Evolutionary conservation across 2,888 invertebrate species (phyloP).

Genomic region (Antheraea yamamai): DNA sequence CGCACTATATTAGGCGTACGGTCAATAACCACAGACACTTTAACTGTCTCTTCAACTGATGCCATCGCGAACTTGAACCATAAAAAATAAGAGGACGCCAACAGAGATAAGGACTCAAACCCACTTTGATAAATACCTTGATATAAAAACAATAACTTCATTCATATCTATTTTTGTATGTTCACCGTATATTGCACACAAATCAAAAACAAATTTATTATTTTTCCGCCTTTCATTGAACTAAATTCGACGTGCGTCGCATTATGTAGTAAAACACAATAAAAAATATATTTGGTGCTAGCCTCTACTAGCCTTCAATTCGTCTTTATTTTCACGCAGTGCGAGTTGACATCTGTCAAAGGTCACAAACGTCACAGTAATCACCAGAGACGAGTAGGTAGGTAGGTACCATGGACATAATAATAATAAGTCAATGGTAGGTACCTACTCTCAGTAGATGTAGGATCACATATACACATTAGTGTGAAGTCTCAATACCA

Average conservation of each 20-base stretch:
- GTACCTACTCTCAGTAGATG: no score
- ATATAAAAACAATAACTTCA: constrained; percentile 35
- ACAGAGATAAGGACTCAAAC: constrained; percentile 51
- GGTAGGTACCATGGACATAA: no score
- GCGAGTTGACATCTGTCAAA: neutral
- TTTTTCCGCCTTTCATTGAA: constrained; percentile 37
- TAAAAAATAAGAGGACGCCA: constrained; percentile 51
- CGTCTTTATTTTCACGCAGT: neutral
- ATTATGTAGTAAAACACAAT: constrained; percentile 24
- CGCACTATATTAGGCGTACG: constrained; percentile 65
- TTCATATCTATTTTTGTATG: constrained; percentile 31
- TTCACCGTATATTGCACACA: constrained; percentile 23
- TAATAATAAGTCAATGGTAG: no score
- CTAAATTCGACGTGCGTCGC: constrained; percentile 34
- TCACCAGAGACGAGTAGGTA: neutral
- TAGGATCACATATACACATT: no score
- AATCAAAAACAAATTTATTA: constrained; percentile 31
- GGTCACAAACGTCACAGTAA: neutral
- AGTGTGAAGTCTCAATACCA: no score
- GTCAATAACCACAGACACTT: constrained; percentile 72
- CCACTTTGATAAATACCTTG: constrained; percentile 47
- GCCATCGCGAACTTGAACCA: constrained; percentile 72
- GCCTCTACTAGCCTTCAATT: neutral
- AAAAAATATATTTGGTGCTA: constrained; percentile 5
- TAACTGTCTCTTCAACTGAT: constrained; percentile 67